Base-by-base conservation (phyloP, 2,113 vertebrate species). In the Octodon degus region DNA sequence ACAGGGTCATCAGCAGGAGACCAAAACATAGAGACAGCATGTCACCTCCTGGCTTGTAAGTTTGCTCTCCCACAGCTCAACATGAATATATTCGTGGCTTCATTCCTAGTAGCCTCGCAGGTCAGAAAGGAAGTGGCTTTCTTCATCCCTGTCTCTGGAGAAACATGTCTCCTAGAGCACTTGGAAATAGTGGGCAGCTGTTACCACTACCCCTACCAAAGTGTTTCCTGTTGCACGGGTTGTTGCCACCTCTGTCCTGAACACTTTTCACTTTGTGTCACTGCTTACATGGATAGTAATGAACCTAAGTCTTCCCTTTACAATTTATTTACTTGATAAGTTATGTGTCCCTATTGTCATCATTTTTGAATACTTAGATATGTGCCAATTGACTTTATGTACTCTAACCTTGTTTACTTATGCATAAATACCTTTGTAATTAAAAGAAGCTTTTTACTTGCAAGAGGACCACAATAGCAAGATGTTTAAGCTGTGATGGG, bases 391-490 rank as follows among this genome's bases (percentile, higher is more conserved):
- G 43, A 77, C 34, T 85, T 32, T 62, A 27, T 82, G 43, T 88
- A 50, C 40, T 88, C 74, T n/a, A 72, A 22, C 32, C 65, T 17
- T 93, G 27, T 37, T 72, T 63, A 22, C 68, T 82, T 68, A 32
- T 60, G n/a, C 43, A 30, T 63, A 83, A 84, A 55, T 65, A 65
- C 0, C 30, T 89, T 87, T 16, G 17, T 13, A 72, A 58, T 86
- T 60, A 65, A 70, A 85, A 86, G 83, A 5, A 70, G 19, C 58
- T 70, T 70, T 94, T 89, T 30, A 82, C 25, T 90, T 34, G 81
- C 7, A 65, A 58, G 7, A 90, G 4, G 17, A 65, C 37, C 27
- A 30, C 60, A 62, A 0, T 12, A 50, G 62, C 86, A 47, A n/a
- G 9, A 6, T 7, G 82, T 76, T 93, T 68, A 89, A 76, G 43